Evolutionary conservation across 2,113 vertebrate genomes (phyloP).

Genomic region (Dromiciops gliroides): DNA sequence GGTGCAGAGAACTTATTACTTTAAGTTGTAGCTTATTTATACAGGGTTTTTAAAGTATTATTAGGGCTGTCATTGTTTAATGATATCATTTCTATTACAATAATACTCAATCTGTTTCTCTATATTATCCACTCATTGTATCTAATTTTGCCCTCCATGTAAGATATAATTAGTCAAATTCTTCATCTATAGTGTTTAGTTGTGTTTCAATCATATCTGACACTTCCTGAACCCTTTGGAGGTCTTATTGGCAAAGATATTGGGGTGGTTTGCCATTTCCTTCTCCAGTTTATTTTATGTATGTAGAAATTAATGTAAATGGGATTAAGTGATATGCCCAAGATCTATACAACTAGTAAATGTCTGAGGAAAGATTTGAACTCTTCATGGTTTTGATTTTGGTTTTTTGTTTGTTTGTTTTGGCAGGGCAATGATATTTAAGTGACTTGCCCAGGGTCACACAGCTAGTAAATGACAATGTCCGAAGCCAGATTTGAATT

Average conservation of each 20-base stretch:
- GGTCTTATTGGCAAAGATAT: not conserved
- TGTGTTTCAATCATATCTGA: not conserved
- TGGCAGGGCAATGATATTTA: too few relatives aligned
- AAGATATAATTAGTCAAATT: not conserved
- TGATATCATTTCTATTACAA: too few relatives aligned
- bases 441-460: too few relatives aligned
- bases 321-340: too few relatives aligned
- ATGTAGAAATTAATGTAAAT: too few relatives aligned
- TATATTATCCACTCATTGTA: not conserved
- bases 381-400: too few relatives aligned
- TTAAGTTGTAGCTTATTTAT: not conserved
- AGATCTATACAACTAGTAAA: too few relatives aligned
- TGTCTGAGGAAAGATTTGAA: too few relatives aligned
- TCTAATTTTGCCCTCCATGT: not conserved
- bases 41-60: not conserved
- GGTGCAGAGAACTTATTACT: not conserved
- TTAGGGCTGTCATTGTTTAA: not conserved
- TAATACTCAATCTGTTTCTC: too few relatives aligned
- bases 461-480: too few relatives aligned
- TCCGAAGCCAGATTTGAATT: too few relatives aligned
- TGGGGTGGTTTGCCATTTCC: not conserved
- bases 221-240: not conserved
- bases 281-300: not conserved
- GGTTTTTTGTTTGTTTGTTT: too few relatives aligned
- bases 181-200: not conserved